A percentile compares a stretch with the other conserved stretches of the same genome.
Conservation (phyloP, 2,113 vertebrate genomes). For the Neodon shergylaensis region DNA sequence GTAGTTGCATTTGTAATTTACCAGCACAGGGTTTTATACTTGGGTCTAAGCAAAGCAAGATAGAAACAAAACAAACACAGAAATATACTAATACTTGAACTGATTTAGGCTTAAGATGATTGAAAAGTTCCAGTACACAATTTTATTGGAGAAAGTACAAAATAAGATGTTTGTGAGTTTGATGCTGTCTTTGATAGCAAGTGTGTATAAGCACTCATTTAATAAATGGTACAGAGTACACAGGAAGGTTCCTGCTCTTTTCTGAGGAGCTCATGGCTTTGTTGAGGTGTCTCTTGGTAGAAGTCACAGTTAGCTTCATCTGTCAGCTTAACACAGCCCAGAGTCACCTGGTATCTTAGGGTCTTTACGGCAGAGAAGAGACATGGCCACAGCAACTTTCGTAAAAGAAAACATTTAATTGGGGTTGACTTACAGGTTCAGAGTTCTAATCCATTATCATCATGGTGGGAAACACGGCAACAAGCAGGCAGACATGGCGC, state of each 20-base stretch:
- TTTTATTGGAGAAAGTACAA: conserved; percentile 24
- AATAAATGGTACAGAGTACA: background rate
- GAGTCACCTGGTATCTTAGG: background rate
- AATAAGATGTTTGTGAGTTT: conserved; percentile 17
- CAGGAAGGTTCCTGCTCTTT: background rate
- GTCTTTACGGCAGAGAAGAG: background rate
- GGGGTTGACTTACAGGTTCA: background rate
- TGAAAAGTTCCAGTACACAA: conserved; percentile 28
- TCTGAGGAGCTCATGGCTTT: background rate
- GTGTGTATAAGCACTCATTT: conserved; percentile 1
- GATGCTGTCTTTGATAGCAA: background rate
- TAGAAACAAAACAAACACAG: conserved; percentile 27
- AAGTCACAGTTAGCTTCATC: background rate
- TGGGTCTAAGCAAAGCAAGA: conserved; percentile 24
- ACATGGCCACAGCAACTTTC: background rate
- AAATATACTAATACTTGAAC: conserved; percentile 1
- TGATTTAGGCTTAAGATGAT: background rate
- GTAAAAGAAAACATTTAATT: background rate
- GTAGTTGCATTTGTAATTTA: conserved; percentile 26
- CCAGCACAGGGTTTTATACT: background rate
- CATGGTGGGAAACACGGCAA: background rate
- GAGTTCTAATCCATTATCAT: background rate
- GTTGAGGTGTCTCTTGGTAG: background rate
- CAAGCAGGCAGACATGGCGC: background rate
- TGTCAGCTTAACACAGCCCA: background rate